These are phyloP conservation scores for Malthinus seriepunctatus DNA, from an alignment of 2,888 invertebrate species.

Conservation along the genomic window DNA sequence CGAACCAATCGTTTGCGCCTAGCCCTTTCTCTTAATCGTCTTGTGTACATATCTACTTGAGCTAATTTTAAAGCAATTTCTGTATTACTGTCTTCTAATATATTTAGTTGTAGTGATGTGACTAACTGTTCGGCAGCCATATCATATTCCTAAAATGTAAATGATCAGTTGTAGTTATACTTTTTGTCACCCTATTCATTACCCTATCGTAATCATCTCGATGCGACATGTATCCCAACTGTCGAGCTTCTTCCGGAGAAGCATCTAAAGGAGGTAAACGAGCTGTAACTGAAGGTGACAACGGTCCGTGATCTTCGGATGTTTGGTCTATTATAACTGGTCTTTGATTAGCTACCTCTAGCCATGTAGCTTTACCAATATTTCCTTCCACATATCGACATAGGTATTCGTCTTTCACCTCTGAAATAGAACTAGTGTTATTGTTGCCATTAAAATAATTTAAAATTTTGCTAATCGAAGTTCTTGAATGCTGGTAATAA, in stretches of 20 bases:
- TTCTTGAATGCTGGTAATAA: no score
- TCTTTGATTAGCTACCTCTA: conserved; percentile 68
- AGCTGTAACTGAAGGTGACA: conserved; percentile 73
- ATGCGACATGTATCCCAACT: conserved; percentile 92
- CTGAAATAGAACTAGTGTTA: conserved; percentile 54
- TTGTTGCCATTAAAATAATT: no score
- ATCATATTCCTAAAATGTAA: conserved; percentile 78
- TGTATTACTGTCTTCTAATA: conserved; percentile 84
- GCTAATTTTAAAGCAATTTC: conserved; percentile 89
- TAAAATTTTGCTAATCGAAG: no score
- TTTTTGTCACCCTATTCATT: conserved; percentile 21
- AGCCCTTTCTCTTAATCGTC: conserved; percentile 81
- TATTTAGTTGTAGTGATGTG: conserved; percentile 79
- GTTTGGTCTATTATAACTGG: conserved; percentile 77
- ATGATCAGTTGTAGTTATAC: background rate
- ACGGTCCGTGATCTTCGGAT: conserved; percentile 72
- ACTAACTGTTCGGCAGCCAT: conserved; percentile 87
- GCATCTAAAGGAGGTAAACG: conserved; percentile 81
- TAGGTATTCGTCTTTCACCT: conserved; percentile 90
- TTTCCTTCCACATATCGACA: conserved; percentile 87
- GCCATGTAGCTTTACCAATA: conserved; percentile 88
- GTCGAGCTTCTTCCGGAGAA: conserved; percentile 80
- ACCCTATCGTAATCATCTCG: conserved; percentile 95
- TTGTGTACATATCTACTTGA: conserved; percentile 90
- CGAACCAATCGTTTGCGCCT: conserved; percentile 87